Evolutionary conservation across 2,113 vertebrate species (phyloP), one percentile per base, ranked within the genome.

Genomic region (Oreamnos americanus): DNA sequence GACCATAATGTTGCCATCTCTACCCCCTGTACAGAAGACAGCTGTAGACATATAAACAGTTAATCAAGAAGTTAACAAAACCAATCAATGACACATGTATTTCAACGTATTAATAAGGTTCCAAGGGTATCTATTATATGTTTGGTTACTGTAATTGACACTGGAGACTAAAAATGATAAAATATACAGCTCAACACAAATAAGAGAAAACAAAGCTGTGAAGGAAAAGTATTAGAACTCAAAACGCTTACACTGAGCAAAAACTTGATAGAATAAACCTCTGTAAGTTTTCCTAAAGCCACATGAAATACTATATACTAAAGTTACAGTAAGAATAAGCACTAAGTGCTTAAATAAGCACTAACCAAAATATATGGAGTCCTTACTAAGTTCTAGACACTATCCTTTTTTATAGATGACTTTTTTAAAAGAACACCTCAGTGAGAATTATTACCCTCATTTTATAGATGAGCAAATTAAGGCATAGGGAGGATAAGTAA

Each of bases 1-100:
- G 97, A 99, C 98, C 99, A 99, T 99, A 98, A 99, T 99, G 97
- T 99, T 99, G 86, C 99, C 99, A 98, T 99, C 99, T 99, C 99
- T 99, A 84, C 99, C 99, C 95, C 99, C 99, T 53, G 99, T 99
- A 96, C 99, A 99, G 98, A 99, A 99, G 36, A 99, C 99, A 98
- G 99, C 99, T 99, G 98, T 93, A 71, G 94, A 45, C 96, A 87
- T 95, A 30, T 87, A 43, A 58, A 94, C 3, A 91, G 36, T 74
- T 94, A 39, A 87, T 94, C 14, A 87, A 95, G 16, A 94, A 84
- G 94, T 91, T 78, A 97, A 96, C 5, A 95, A 96, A 95, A 85
- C 6, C 28, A 64, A 33, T 57, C 15, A 94, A 79, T 83, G 33
- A 97, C 19, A 87, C 17, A 71, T 16, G 6, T 2, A 92, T 64